Base-by-base conservation (phyloP, 2,113 vertebrate genomes). In the Coracopsis vasa region DNA sequence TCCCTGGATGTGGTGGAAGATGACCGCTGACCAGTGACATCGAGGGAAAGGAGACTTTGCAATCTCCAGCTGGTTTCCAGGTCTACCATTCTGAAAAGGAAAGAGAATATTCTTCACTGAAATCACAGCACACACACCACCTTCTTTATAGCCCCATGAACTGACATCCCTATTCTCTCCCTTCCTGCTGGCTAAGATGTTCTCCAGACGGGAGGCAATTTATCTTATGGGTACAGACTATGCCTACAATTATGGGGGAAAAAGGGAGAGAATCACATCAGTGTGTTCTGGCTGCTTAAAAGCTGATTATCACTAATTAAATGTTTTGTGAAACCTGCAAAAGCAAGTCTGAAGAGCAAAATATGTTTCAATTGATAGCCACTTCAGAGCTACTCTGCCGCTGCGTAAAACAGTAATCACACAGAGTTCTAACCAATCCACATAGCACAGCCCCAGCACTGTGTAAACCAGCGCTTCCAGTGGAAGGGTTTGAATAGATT, bases 61-160 rank as follows among this genome's bases (percentile, higher is more conserved):
- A 65, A 84, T 48, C 56, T 94, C 95, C 96, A 80, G 37, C 82
- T 90, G 81, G 29, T 87, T 86, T 65, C 93, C 85, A 81, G 66
- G 80, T 69, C 88, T 91, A 95, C 31, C 96, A 97, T 97, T 88
- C 97, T 98, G 95, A 79, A 97, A 96, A 93, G 82, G 70, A 92
- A 94, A 95, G 61, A 75, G 70, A 31, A 64, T 29, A 54, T 83
- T 82, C 45, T 93, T 89, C 77, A 87, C 54, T 78, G 66, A 86
- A 93, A 79, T 66, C 37, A 64, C 21, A 50, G 20, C 3, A 44
- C 4, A 39, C 27, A 14, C n/a, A 83, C 8, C 50, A 95, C 20
- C 39, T 81, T 64, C 71, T 81, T 60, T 39, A 72, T n/a, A 58
- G 33, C 29, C 39, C 66, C 65, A 71, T 39, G 56, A 80, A 86